phyloP scores from a whole-genome alignment of 2,888 invertebrate genomes.

The Pomacea canaliculata region DNA sequence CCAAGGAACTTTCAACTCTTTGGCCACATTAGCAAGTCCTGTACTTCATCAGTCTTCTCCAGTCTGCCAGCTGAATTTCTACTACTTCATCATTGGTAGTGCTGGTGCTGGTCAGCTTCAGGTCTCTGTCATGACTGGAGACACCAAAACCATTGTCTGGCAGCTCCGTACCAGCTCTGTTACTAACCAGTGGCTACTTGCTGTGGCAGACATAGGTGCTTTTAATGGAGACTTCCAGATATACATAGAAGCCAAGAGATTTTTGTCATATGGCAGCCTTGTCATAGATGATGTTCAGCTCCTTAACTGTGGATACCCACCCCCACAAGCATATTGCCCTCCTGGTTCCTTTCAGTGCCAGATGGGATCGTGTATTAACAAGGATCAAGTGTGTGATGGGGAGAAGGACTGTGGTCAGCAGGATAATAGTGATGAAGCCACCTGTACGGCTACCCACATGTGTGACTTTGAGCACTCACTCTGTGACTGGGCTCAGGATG shows the following conservation, averaged over 20 bases:
- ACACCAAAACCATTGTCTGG: constrained; percentile 40
- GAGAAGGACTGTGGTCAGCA: constrained; percentile 63
- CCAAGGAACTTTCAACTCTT: constrained; percentile 33
- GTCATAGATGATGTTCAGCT: constrained; percentile 60
- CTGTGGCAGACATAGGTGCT: constrained; percentile 53
- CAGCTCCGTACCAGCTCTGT: constrained; percentile 30
- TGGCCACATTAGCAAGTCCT: constrained; percentile 48
- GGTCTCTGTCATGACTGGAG: constrained; percentile 29
- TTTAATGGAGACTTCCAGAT: constrained; percentile 48
- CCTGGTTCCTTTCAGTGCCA: constrained; percentile 45
- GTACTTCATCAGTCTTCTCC: constrained; percentile 76
- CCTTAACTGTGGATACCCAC: constrained; percentile 52
- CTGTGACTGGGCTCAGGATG: constrained; percentile 62
- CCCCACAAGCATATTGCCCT: constrained; percentile 42
- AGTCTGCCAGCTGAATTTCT: constrained; percentile 78
- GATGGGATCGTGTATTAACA: constrained; percentile 55
- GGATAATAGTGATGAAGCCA: constrained; percentile 45
- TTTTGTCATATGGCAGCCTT: constrained; percentile 47
- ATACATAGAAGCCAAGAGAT: constrained; percentile 47
- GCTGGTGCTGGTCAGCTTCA: constrained; percentile 8
- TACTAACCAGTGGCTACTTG: constrained; percentile 50
- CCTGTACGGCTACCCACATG: constrained; percentile 37
- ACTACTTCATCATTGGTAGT: constrained; percentile 28
- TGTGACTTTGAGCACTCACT: constrained; percentile 60
- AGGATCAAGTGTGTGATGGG: constrained; percentile 55